Conservation (phyloP, 2,113 vertebrate genomes). For the Cathartes aura region DNA sequence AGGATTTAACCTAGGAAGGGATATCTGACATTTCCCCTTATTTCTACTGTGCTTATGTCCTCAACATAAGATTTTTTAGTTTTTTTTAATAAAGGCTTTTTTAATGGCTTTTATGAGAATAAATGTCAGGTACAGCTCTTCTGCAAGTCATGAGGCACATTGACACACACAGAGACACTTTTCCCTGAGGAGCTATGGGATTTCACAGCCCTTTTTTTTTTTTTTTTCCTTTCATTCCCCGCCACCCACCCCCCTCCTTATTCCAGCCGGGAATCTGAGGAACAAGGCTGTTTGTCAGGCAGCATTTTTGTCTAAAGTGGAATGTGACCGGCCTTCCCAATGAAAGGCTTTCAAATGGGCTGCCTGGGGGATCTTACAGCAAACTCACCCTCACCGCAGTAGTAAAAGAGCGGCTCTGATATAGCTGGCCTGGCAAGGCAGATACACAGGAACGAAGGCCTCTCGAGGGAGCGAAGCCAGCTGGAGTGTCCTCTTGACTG, state of each 20-base stretch:
- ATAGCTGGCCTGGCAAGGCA: background rate
- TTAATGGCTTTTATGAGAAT: background rate
- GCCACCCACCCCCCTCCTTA: background rate
- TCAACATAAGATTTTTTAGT: background rate
- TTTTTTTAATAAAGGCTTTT: background rate
- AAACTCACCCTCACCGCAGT: background rate
- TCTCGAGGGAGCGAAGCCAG: background rate
- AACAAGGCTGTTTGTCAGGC: conserved; percentile 31
- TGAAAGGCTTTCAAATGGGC: conserved; percentile 21
- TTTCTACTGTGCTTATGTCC: background rate
- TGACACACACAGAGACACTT: background rate
- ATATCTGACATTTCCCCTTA: background rate
- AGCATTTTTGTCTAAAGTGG: background rate
- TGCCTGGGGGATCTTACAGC: background rate
- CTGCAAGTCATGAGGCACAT: background rate
- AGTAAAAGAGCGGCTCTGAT: background rate
- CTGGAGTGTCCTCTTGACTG: conserved; percentile 52
- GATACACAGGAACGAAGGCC: background rate
- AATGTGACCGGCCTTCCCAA: conserved; percentile 38
- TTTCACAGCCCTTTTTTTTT: background rate
- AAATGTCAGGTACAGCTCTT: background rate
- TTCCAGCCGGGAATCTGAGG: background rate
- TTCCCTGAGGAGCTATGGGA: background rate
- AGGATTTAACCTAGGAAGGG: background rate
- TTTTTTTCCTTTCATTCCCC: no score